Evolutionary conservation across 2,888 invertebrate species (phyloP), one percentile per base, ranked within the genome.

Genomic region (Odontocolon sp.): DNA sequence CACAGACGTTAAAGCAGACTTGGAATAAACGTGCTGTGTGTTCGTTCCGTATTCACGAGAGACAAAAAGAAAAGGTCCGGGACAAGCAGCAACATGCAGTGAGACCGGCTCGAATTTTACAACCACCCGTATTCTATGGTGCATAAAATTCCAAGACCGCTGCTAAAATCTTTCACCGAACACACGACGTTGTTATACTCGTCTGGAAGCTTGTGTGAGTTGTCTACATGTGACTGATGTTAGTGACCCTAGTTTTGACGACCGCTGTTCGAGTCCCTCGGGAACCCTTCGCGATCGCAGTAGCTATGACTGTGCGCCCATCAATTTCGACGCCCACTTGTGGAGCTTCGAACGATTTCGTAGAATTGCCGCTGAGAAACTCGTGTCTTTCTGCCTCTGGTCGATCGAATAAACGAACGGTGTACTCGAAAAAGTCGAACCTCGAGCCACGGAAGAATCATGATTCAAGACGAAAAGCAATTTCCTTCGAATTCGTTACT

Each of bases 91-190:
- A n/a, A n/a, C 2, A 36, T 31, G 3, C 28, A 28, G 16, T 40
- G 28, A 54, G 66, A 42, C 18, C 31, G 31, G 36, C 36, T 38
- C 67, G 63, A 63, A 63, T 45, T 54, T 67, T 54, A 56, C 67
- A 54, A 31, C 40, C 67, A 3, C 21, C 36, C 40, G 28, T 26
- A 8, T n/a, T 42, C 54, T 54, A 28, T 54, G 67, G 18, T 45
- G 54, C 54, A 67, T 67, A 56, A 54, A 66, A 54, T 54, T 42
- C 14, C 23, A 56, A 21, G 23, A 1, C 21, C 38, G 21, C 11
- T 11, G 56, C 33, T n/a, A n/a, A n/a, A n/a, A n/a, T n/a, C n/a
- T n/a, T n/a, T n/a, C n/a, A n/a, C n/a, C n/a, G n/a, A n/a, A n/a
- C n/a, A n/a, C n/a, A n/a, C n/a, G n/a, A n/a, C n/a, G n/a, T n/a